Evolutionary conservation across 2,113 vertebrate genomes (phyloP), one percentile per base, ranked within the genome.

Genomic region (Dinomys branickii): DNA sequence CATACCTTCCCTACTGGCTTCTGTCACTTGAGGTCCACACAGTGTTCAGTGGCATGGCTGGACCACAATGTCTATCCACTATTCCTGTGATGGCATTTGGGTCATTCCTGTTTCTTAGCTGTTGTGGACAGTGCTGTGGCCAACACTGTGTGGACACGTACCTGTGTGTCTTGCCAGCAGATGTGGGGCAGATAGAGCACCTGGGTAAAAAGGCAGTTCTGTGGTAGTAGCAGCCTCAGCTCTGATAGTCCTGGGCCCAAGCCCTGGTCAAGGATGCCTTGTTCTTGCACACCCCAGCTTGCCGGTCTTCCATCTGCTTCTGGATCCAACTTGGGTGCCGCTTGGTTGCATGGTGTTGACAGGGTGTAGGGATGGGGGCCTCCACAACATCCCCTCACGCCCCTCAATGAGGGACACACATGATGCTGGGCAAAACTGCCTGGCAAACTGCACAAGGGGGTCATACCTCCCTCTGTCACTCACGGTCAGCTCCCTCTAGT

Each of bases 41-140:
- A 0, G 4, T 1, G 2, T 1, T 20, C 63, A 22, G 0, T 26
- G 2, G 28, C 0, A 0, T 22, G 4, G 22, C 41, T 0, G 3
- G 3, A 1, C 22, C 26, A 1, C 22, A 0, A 0, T 3, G 11
- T 2, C 0, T 38, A 4, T 33, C 44, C 14, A 0, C 3, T 50
- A 7, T 1, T 1, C 26, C 9, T 33, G 16, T 1, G 38, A 3
- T 1, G 1, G 1, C 22, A 5, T 52, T 1, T 1, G 14, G 9
- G 28, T 47, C 0, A 7, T 9, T n/a, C 16, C 58, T 5, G 0
- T 7, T 14, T 14, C 33, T 14, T 0, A 10, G 16, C 30, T 4
- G 0, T 3, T 2, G 7, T 11, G 67, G 2, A 26, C 35, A 7
- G 3, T 3, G 8, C 33, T 0, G 13, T n/a, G 0, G 0, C 16